Evolutionary conservation across 2,888 invertebrate species (phyloP).

Genomic region (Athripsodes cinereus): DNA sequence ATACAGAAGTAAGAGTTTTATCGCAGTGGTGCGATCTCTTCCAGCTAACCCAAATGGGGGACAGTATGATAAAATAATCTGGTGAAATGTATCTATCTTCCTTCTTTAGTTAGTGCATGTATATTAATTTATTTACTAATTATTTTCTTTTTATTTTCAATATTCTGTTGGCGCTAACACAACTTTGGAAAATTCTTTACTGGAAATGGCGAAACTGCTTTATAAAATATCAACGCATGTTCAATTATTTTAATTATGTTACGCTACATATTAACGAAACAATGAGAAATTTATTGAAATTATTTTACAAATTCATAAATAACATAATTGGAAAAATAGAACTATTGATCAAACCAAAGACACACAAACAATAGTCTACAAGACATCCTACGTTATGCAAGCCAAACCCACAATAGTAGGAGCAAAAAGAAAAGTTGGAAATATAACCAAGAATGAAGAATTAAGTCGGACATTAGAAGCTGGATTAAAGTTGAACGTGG

Average conservation of each 20-base stretch:
- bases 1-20: too few species aligned
- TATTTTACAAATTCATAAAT: not conserved
- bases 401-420: constrained; percentile 8
- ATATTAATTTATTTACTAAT: constrained; percentile 18
- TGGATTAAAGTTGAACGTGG: not conserved
- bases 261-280: not conserved
- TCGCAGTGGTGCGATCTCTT: too few species aligned
- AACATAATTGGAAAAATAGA: not conserved
- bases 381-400: constrained; percentile 17
- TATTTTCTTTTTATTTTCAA: constrained; percentile 11
- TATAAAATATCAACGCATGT: not conserved
- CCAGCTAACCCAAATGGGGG: too few species aligned
- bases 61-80: not conserved
- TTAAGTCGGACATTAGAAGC: not conserved
- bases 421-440: constrained; percentile 3
- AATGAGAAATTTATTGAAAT: not conserved
- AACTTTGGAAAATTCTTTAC: not conserved
- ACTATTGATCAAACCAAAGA: constrained; percentile 14
- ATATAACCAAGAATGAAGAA: not conserved
- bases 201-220: not conserved
- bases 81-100: not conserved
- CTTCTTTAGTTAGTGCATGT: not conserved
- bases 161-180: constrained; percentile 10
- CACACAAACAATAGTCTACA: constrained; percentile 21
- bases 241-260: not conserved